Percentiles rank a stretch among this genome's conserved stretches.
These are phyloP conservation scores for Trochalopteron elliotii DNA, from an alignment of 2,113 vertebrate genomes.

Conservation along the genomic window DNA sequence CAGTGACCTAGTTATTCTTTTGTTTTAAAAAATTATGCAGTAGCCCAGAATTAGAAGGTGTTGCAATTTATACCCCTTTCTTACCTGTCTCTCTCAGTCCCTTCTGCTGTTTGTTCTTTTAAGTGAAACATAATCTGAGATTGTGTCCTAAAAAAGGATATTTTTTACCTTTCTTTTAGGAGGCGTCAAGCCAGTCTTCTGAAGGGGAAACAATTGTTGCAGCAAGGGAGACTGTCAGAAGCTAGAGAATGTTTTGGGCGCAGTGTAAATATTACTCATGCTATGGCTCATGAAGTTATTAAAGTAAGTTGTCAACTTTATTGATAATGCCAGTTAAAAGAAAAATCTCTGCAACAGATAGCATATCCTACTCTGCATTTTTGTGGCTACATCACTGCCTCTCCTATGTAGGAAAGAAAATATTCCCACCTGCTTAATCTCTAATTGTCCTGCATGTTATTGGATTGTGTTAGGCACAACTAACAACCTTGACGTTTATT, in stretches of 20 bases:
- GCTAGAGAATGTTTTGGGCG: slow-evolving; percentile 93
- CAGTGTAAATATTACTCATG: slow-evolving; percentile 87
- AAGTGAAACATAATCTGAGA: background rate
- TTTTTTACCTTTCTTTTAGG: slow-evolving; percentile 69
- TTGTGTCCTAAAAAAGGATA: too few relatives aligned
- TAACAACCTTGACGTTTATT: background rate
- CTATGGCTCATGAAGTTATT: slow-evolving; percentile 93
- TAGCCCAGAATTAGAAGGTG: background rate
- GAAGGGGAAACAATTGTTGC: slow-evolving; percentile 88
- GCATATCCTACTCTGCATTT: background rate
- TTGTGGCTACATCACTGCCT: background rate
- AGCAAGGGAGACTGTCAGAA: slow-evolving; percentile 89
- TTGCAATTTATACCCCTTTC: accelerated
- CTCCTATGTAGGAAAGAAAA: background rate
- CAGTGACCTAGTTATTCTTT: background rate
- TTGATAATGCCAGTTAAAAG: background rate
- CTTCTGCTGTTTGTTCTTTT: background rate
- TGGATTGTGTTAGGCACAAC: background rate
- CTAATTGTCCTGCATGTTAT: background rate
- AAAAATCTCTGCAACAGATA: background rate
- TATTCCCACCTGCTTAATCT: background rate
- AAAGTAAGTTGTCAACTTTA: slow-evolving; percentile 74
- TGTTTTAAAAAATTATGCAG: background rate
- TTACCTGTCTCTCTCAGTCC: background rate
- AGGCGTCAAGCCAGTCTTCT: slow-evolving; percentile 87